Evolutionary conservation across 2,113 vertebrate genomes (phyloP), one percentile per base, ranked within the genome.

Genomic region (Alces alces): DNA sequence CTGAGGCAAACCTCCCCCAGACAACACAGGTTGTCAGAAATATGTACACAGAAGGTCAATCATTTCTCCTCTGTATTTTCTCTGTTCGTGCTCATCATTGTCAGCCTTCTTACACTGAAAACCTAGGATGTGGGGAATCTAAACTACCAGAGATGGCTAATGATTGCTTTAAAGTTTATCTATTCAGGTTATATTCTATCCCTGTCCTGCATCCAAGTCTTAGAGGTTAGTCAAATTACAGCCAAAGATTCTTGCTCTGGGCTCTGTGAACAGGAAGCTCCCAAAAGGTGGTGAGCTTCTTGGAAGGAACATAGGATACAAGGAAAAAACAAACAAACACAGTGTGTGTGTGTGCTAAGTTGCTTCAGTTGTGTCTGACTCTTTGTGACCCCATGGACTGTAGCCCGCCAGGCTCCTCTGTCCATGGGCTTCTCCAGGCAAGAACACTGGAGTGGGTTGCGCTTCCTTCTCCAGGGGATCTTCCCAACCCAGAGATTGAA

Each of bases 41-140:
- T 5, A 43, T 0, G 1, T 11, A 25, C 12, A 70, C 2, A 7
- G 27, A 70, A 30, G 1, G 17, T 30, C 39, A 6, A 6, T 89
- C 55, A 23, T 17, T 36, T 78, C 57, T 76, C 45, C 25, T 55
- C 7, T 15, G 3, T 1, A 1, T 16, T 13, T 21, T 15, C 19
- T 30, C 10, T 7, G 43, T 21, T 33, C 33, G 45, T 6, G 36
- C 3, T 15, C 2, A 16, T 9, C 47, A 50, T 76, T 58, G 10
- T 80, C 23, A 39, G 57, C 9, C 3, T 39, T 70, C 78, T 54
- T 36, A 27, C 11, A 39, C 10, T 78, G 57, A 66, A 43, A 16
- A 21, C 83, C 47, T 7, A 58, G 45, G 52, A 19, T 2, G 16
- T 27, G 47, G 28, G 57, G 47, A 43, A 28, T 12, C 79, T 7